Conservation (phyloP, 2,113 vertebrate genomes). For the Thinocorus orbignyianus region DNA sequence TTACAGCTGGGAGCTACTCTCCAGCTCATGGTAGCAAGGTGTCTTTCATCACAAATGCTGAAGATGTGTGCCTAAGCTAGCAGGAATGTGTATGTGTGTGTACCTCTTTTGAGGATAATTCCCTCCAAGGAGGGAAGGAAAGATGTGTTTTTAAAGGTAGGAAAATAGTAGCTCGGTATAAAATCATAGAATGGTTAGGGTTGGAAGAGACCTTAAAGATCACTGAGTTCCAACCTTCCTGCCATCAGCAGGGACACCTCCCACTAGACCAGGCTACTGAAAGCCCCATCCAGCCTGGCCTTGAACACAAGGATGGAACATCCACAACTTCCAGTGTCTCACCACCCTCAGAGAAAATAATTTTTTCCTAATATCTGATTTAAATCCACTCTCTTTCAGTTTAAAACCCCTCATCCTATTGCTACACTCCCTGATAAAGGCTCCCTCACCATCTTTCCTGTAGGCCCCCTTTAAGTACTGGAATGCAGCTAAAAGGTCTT, state of each 20-base stretch:
- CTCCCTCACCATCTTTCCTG: background rate
- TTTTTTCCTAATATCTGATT: background rate
- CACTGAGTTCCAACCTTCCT: background rate
- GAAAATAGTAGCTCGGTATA: background rate
- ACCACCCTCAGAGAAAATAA: background rate
- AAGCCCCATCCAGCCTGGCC: background rate
- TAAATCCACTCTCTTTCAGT: background rate
- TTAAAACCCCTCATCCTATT: background rate
- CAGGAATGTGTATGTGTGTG: background rate
- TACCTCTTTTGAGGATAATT: background rate
- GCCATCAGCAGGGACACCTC: background rate
- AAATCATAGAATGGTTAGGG: background rate
- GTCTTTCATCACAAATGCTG: background rate
- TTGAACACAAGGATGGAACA: background rate
- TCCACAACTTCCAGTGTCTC: background rate
- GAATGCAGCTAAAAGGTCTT: background rate
- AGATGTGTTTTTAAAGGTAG: background rate
- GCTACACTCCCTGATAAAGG: background rate
- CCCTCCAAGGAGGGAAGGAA: background rate
- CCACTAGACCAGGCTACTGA: background rate
- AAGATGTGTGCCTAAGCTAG: background rate
- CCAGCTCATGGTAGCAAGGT: background rate
- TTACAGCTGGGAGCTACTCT: background rate
- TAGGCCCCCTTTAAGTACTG: background rate
- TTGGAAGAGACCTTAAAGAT: background rate